Conservation (phyloP, 2,113 vertebrate species). For the Tetraodon nigroviridis region DNA sequence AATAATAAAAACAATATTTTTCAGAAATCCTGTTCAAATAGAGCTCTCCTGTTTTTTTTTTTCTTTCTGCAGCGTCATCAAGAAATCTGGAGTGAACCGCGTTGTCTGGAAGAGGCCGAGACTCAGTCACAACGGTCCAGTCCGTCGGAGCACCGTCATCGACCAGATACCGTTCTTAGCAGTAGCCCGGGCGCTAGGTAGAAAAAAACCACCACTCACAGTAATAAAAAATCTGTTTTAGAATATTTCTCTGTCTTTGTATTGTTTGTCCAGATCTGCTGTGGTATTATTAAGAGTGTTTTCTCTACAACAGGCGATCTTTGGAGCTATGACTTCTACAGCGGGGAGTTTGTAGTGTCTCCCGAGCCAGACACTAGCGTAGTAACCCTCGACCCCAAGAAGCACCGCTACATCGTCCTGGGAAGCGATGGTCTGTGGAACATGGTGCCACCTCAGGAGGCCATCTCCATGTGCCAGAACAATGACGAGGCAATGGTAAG, state of each 20-base stretch:
- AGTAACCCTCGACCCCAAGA: conserved; percentile 85
- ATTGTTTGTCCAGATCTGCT: neutral
- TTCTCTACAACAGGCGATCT: conserved; percentile 79
- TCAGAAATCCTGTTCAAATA: neutral
- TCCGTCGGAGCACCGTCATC: conserved; percentile 91
- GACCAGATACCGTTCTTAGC: conserved; percentile 97
- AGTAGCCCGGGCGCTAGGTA: conserved; percentile 85
- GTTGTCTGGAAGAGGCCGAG: conserved; percentile 97
- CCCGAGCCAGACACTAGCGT: conserved; percentile 95
- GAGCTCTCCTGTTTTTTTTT: neutral
- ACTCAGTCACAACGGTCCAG: conserved; percentile 89
- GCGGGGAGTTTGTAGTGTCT: conserved; percentile 94
- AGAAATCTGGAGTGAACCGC: conserved; percentile 94
- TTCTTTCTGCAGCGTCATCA: conserved; percentile 82
- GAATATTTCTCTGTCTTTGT: neutral
- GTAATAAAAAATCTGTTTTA: no score
- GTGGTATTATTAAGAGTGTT: neutral
- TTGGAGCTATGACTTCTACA: conserved; percentile 99
- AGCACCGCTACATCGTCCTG: conserved; percentile 91
- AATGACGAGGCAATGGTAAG: conserved; percentile 79
- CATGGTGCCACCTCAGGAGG: conserved; percentile 94
- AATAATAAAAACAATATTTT: no score
- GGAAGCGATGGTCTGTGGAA: conserved; percentile 97
- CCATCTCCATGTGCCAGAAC: conserved; percentile 92
- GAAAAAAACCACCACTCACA: neutral